These are phyloP conservation scores for Osmerus mordax DNA, from an alignment of 2,113 vertebrate genomes.

Conservation along the genomic window DNA sequence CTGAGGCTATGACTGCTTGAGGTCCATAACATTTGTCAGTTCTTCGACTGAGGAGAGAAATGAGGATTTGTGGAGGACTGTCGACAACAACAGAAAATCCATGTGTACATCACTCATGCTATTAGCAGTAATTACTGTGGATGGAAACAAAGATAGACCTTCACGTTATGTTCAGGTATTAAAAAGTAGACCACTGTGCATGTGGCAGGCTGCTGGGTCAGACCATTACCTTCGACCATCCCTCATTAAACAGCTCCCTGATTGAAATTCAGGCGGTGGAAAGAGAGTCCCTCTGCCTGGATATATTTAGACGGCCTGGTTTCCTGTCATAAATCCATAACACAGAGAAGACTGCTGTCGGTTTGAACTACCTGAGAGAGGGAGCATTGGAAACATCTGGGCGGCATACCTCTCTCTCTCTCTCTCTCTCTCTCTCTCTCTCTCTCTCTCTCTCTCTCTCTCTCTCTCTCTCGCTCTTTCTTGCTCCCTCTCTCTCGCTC, in stretches of 20 bases:
- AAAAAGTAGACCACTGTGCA: constrained; percentile 9
- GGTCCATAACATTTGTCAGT: not conserved
- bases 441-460: constrained; percentile 5
- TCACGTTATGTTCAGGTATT: not conserved
- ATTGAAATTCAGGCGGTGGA: constrained; percentile 46
- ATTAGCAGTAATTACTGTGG: constrained; percentile 6
- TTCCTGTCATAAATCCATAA: constrained; percentile 57
- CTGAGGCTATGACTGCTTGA: constrained; percentile 1
- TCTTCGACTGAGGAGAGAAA: not conserved
- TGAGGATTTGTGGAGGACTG: constrained; percentile 10
- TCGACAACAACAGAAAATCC: constrained; percentile 15
- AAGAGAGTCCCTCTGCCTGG: constrained; percentile 38
- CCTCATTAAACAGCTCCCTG: constrained; percentile 30
- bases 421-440: not conserved
- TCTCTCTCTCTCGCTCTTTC: not conserved
- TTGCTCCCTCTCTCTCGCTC: not conserved
- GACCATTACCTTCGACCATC: constrained; percentile 5
- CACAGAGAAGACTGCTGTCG: constrained; percentile 56
- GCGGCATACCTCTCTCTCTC: constrained; percentile 19
- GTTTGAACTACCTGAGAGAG: constrained; percentile 47
- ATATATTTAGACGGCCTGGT: constrained; percentile 54
- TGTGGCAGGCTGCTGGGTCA: constrained; percentile 1
- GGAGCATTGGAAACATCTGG: constrained; percentile 45
- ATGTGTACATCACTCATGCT: not conserved
- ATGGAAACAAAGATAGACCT: not conserved